Evolutionary conservation across 2,797 vertebrate species (phyloP).

Genomic region (Meriones psammophilus): DNA sequence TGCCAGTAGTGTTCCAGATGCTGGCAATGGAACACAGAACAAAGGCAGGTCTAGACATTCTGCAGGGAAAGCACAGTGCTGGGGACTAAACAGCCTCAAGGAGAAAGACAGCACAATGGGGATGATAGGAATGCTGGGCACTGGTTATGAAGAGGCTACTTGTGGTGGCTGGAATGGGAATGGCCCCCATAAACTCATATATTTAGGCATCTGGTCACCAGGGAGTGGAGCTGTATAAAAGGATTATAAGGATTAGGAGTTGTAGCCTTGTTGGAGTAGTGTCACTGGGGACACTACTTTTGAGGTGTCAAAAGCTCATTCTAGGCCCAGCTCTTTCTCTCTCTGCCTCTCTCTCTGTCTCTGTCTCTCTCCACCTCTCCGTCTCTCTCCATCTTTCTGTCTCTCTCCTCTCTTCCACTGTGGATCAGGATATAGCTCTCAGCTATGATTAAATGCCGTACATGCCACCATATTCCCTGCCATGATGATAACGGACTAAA

Average conservation of each 20-base stretch:
- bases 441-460: neutral
- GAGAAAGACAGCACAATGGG: neutral
- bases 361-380: too few relatives aligned
- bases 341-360: neutral
- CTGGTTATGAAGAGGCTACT: neutral
- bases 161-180: neutral
- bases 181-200: neutral
- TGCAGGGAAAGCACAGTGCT: neutral
- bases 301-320: neutral
- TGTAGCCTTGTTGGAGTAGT: neutral
- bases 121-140: neutral
- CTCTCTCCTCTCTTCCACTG: neutral
- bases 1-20: neutral
- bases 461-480: neutral
- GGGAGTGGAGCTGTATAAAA: neutral
- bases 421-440: neutral
- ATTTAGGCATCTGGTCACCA: neutral
- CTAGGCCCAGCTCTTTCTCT: neutral
- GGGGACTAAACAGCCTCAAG: neutral
- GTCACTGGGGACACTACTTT: neutral
- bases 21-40: neutral
- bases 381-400: accelerated
- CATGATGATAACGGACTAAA: neutral
- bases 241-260: neutral
- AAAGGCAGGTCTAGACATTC: neutral